Conservation (phyloP, 2,113 vertebrate genomes). For the Amazona guildingii region DNA sequence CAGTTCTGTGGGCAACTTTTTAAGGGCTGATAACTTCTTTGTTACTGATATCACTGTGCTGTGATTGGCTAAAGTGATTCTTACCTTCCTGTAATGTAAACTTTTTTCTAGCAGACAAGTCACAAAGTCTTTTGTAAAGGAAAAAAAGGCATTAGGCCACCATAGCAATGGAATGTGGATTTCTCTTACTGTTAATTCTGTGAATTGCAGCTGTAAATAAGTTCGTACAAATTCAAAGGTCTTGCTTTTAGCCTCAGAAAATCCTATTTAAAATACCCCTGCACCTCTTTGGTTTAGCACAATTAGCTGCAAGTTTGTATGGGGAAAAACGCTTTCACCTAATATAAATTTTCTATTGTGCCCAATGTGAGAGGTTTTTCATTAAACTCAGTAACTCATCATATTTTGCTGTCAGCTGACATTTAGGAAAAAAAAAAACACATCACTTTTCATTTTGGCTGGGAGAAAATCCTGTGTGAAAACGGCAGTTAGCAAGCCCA, state of each 20-base stretch:
- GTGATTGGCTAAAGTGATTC: not conserved
- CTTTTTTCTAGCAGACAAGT: not conserved
- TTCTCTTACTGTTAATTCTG: not conserved
- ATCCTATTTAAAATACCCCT: not conserved
- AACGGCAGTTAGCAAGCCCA: not conserved
- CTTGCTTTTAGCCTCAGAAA: not conserved
- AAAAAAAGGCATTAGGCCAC: not conserved
- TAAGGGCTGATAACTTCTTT: not conserved
- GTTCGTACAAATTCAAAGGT: not conserved
- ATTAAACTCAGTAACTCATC: conserved; percentile 11
- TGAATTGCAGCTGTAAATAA: not conserved
- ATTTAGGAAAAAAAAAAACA: not conserved
- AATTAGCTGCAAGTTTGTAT: not conserved
- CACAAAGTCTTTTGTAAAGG: not conserved
- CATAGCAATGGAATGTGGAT: not conserved
- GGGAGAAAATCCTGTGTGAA: not conserved
- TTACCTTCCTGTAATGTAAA: not conserved
- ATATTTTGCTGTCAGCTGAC: not conserved
- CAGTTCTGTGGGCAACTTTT: not conserved
- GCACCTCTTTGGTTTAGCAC: not conserved
- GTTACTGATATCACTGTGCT: not conserved
- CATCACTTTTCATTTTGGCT: not conserved
- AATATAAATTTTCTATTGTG: conserved; percentile 20
- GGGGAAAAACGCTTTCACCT: not conserved
- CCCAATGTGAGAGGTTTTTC: not conserved